Evolutionary conservation across 2,888 invertebrate species (phyloP).

Genomic region (Prosopocoilus inquinatus): DNA sequence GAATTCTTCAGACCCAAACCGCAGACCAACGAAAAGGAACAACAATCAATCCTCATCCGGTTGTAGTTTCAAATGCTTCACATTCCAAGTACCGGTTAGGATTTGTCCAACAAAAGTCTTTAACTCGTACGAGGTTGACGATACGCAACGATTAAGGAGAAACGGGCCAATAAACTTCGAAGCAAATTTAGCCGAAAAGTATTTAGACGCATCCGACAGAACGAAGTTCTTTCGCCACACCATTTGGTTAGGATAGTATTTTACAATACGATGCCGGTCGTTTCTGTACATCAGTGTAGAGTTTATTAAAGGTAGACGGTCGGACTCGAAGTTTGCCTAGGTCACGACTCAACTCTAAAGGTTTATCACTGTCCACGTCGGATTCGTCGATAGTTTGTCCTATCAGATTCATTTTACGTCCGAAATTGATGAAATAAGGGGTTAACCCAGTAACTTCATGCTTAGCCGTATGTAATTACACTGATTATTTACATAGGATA

Average conservation of each 20-base stretch:
- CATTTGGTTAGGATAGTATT: slow-evolving; percentile 12
- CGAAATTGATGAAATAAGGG: slow-evolving; percentile 20
- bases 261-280: not conserved
- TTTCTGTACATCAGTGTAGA: slow-evolving; percentile 19
- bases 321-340: too few relatives aligned
- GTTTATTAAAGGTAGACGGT: not conserved
- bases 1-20: too few relatives aligned
- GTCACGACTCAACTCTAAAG: too few relatives aligned
- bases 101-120: not conserved
- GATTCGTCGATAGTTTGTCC: not conserved
- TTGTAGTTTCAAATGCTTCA: too few relatives aligned
- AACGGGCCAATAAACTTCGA: slow-evolving; percentile 24
- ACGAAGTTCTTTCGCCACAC: slow-evolving; percentile 22
- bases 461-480: slow-evolving; percentile 14
- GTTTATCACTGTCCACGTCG: not conserved
- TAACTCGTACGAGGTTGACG: not conserved
- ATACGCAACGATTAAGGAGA: not conserved
- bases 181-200: slow-evolving; percentile 27
- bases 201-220: slow-evolving; percentile 24
- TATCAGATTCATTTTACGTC: slow-evolving; percentile 17
- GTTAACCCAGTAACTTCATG: slow-evolving; percentile 16
- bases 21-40: too few relatives aligned
- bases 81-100: too few relatives aligned
- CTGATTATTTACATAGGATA: slow-evolving; percentile 23
- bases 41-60: too few relatives aligned